A percentile compares a stretch with the other conserved stretches of the same genome.
These are phyloP conservation scores for Trididemnum clinides DNA, from an alignment of 23 tunicate species.

Conservation along the genomic window DNA sequence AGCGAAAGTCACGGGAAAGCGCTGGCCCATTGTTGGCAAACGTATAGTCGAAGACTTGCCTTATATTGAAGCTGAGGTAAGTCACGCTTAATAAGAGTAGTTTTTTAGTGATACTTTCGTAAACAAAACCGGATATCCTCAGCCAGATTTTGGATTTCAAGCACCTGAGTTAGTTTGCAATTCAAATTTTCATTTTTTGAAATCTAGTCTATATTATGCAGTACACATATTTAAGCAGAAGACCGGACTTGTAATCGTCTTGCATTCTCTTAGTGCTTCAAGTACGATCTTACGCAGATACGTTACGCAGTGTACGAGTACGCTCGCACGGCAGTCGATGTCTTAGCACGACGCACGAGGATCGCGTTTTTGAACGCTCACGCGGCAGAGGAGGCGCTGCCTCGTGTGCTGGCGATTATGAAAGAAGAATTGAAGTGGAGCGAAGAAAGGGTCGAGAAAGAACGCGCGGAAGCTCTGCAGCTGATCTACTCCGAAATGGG, in stretches of 20 bases:
- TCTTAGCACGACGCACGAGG: slow-evolving; percentile 77
- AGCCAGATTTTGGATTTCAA: too few species aligned
- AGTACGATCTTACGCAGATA: too few species aligned
- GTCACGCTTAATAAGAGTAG: too few species aligned
- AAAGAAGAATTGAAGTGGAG: slow-evolving; percentile 65
- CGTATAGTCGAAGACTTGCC: slow-evolving; percentile 87
- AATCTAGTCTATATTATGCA: too few species aligned
- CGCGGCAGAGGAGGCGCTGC: slow-evolving; percentile 93
- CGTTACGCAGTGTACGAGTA: slow-evolving; percentile 78
- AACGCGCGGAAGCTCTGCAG: slow-evolving; percentile 57
- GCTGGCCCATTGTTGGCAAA: slow-evolving; percentile 82
- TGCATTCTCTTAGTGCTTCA: too few species aligned
- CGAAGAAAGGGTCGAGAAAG: slow-evolving; percentile 51
- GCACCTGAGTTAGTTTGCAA: too few species aligned
- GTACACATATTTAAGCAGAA: too few species aligned
- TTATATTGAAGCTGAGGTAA: slow-evolving; percentile 92
- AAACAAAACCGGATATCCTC: too few species aligned
- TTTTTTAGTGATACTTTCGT: too few species aligned
- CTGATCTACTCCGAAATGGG: slow-evolving; percentile 84
- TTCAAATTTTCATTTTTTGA: too few species aligned
- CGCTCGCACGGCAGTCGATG: slow-evolving; percentile 83
- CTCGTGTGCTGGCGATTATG: slow-evolving; percentile 66
- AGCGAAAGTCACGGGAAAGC: slow-evolving; percentile 80
- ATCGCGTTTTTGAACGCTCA: slow-evolving; percentile 72
- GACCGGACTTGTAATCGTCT: too few species aligned